Evolutionary conservation across 2,888 invertebrate species (phyloP), one percentile per base, ranked within the genome.

Genomic region (Drosophila nigricruria): DNA sequence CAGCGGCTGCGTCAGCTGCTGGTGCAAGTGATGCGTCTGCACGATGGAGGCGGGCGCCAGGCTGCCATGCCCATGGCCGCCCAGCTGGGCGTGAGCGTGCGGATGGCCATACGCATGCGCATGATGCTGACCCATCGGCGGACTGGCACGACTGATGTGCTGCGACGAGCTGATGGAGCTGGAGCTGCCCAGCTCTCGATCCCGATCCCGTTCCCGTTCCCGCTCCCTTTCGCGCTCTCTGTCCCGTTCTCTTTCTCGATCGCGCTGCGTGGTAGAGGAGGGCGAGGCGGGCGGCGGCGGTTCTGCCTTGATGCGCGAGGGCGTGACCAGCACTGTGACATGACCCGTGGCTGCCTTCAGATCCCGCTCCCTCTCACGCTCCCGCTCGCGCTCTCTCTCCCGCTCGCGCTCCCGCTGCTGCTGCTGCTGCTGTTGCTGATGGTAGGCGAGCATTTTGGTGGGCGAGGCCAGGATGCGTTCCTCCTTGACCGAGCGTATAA

Each of bases 261-360:
- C 90, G 81, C 93, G 62, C 91, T 91, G 81, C 92, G 93, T 77
- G 20, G 79, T 84, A 32, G 90, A 81, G 32, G 90, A 81, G 63
- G 91, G 81, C 59, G 91, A 88, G 34, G 86, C 68, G 34, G 91
- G 84, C 45, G 89, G 81, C 64, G 90, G 90, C 47, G 91, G 91
- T 88, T 92, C 93, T 72, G 91, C 91, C 82, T 93, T 93, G 64
- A 93, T 92, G 69, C 94, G 93, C 57, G 93, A 92, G 27, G 94
- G 94, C 61, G 94, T 94, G 71, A 94, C 93, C 58, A 94, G 91
- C 66, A 94, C 94, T 45, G 94, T 93, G 42, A 93, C 93, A 81
- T 93, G 93, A 54, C 92, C 58, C 78, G 90, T 70, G 8, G 79
- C 71, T 0, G 77, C 79, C 47, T 77, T 77, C 27, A 77, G 38